Evolutionary conservation across 2,113 vertebrate genomes (phyloP).

Genomic region (Albula glossodonta): DNA sequence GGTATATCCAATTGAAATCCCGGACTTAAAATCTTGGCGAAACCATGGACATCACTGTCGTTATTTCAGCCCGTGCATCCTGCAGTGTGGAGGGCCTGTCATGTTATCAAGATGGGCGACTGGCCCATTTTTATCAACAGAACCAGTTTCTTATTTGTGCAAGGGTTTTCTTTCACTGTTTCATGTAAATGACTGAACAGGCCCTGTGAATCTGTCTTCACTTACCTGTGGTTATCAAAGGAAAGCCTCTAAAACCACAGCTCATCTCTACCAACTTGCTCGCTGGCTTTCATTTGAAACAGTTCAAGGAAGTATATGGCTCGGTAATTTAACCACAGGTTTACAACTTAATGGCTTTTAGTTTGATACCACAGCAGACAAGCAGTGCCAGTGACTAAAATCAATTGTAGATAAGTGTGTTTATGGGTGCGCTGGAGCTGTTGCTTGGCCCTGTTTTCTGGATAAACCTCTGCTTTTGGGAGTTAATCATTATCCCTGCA

Average conservation of each 20-base stretch:
- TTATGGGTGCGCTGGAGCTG: neutral
- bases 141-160: neutral
- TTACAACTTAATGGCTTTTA: conserved; percentile 4
- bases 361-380: neutral
- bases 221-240: neutral
- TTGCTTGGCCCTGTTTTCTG: neutral
- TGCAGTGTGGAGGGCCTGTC: neutral
- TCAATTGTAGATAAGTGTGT: neutral
- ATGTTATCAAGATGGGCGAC: neutral
- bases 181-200: neutral
- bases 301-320: neutral
- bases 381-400: neutral
- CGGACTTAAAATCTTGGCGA: neutral
- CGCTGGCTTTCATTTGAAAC: neutral
- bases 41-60: neutral
- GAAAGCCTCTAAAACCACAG: neutral
- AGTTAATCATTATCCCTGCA: conserved; percentile 17
- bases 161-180: neutral
- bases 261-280: neutral
- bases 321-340: neutral
- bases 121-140: neutral
- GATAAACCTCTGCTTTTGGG: neutral
- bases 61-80: neutral
- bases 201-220: neutral
- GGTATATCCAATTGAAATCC: neutral